These are phyloP conservation scores for Tenualosa thibaudeaui DNA, from an alignment of 2,797 vertebrate species.

Conservation along the genomic window DNA sequence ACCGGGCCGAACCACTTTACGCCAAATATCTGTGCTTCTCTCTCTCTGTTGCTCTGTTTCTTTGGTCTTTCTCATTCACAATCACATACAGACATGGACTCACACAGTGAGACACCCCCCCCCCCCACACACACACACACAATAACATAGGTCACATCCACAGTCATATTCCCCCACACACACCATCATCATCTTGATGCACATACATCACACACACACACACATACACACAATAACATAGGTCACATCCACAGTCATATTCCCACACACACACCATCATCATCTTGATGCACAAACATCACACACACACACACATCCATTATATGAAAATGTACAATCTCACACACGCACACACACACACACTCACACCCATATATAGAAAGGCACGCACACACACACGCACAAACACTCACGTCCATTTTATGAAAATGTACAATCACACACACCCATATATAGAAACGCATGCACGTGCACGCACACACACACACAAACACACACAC, in stretches of 20 bases:
- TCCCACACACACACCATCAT: not conserved
- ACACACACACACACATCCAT: not conserved
- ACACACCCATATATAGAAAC: not conserved
- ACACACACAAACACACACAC: slow-evolving; percentile 43
- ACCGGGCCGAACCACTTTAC: slow-evolving; percentile 64
- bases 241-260: not conserved
- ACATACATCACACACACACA: not conserved
- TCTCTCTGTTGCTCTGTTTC: not conserved
- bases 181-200: too few relatives aligned
- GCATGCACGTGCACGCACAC: not conserved
- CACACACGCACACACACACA: slow-evolving; percentile 21
- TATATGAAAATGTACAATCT: not conserved
- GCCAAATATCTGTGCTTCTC: slow-evolving; percentile 47
- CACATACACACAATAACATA: not conserved
- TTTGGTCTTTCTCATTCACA: slow-evolving; percentile 1
- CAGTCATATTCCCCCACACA: not conserved
- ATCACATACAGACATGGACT: not conserved
- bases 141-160: not conserved
- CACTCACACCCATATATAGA: slow-evolving; percentile 7
- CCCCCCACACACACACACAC: not conserved
- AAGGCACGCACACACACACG: slow-evolving; percentile 26
- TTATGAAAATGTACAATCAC: too few relatives aligned
- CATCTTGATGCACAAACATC: too few relatives aligned
- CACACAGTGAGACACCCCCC: slow-evolving; percentile 1
- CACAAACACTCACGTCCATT: not conserved